A percentile compares a stretch with the other conserved stretches of the same genome.
phyloP scores from a whole-genome alignment of 2,113 vertebrate species.

The Platycercus adscitus region DNA sequence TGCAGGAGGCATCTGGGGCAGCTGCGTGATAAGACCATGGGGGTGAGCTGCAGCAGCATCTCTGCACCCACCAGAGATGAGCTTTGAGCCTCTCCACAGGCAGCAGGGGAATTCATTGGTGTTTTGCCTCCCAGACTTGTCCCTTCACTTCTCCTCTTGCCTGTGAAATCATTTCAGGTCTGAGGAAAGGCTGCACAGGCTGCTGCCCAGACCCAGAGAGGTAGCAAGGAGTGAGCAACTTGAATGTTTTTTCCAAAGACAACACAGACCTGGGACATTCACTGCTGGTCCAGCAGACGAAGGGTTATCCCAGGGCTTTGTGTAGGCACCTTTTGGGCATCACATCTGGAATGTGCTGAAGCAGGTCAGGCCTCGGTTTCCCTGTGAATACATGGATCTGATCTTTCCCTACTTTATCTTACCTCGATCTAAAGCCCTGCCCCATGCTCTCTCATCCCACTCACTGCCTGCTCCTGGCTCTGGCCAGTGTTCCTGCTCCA shows the following conservation, averaged over 20 bases:
- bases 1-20: neutral
- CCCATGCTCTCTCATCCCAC: neutral
- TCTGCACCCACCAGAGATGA: accelerated
- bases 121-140: neutral
- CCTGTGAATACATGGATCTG: neutral
- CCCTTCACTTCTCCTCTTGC: neutral
- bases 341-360: neutral
- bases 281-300: neutral
- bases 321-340: neutral
- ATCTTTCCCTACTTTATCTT: neutral
- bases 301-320: neutral
- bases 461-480: neutral
- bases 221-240: neutral
- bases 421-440: neutral
- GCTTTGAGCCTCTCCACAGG: neutral
- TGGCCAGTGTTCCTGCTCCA: neutral
- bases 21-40: neutral
- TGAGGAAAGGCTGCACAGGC: neutral
- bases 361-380: neutral
- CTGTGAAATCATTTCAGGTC: neutral
- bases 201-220: neutral
- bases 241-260: neutral
- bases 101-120: neutral
- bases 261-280: neutral
- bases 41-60: neutral